Conservation (phyloP, 2,888 invertebrate genomes). For the Hyles lineata region DNA sequence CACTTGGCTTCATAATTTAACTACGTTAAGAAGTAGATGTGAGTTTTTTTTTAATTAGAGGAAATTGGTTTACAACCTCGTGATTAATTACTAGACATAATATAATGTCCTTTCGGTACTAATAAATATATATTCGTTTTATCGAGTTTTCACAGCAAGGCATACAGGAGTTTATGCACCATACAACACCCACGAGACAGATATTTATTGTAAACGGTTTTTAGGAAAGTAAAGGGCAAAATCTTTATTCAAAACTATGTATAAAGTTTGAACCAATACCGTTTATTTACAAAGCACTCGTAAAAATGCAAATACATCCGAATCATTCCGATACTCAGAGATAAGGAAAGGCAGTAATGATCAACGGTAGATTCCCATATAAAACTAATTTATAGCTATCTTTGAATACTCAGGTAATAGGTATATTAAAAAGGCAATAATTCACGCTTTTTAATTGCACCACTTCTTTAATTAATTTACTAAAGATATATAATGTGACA, state of each 20-base stretch:
- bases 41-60: too few species aligned
- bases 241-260: neutral
- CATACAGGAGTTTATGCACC: too few species aligned
- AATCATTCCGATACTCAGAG: conserved; percentile 30
- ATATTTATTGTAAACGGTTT: too few species aligned
- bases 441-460: neutral
- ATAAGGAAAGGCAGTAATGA: neutral
- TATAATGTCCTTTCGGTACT: too few species aligned
- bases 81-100: too few species aligned
- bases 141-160: too few species aligned
- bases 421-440: conserved; percentile 13
- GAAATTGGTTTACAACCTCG: too few species aligned
- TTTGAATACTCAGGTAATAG: neutral
- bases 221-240: neutral
- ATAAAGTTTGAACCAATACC: conserved; percentile 36
- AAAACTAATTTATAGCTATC: conserved; percentile 1
- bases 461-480: conserved; percentile 1
- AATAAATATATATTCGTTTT: too few species aligned
- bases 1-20: too few species aligned
- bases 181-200: too few species aligned
- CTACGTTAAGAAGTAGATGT: too few species aligned
- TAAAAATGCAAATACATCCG: conserved; percentile 45
- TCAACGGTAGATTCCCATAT: neutral
- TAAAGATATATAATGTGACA: neutral
- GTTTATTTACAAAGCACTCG: conserved; percentile 47